Evolutionary conservation across 2,888 invertebrate species (phyloP), one percentile per base, ranked within the genome.

Genomic region (Cephus sareptanus): DNA sequence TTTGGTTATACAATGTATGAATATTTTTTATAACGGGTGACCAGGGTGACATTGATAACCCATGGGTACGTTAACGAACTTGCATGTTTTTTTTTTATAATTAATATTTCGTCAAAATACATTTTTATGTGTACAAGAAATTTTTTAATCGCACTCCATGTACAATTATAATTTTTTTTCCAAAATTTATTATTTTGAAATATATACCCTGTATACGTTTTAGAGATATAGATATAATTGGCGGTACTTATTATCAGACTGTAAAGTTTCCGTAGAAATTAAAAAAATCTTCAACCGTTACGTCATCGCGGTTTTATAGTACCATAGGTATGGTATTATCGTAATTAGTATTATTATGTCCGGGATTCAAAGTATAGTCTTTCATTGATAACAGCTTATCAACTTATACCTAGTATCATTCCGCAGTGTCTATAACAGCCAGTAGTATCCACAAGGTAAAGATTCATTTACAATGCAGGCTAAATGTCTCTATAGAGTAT

Each of bases 1-100:
- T 76, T 81, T 79, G 75, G 76, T 79, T 56, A 23, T 56, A 23
- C 56, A 56, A 23, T 56, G 23, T 56, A 56, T 56, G 23, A 15
- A 56, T 56, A 56, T 23, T 56, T 23, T 23, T 6, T 2, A 56
- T 56, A 56, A 23, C 23, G 0, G 9, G 56, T 1, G 6, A 56
- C 56, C 23, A 23, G 6, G 23, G 2, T 9, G 56, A 23, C 56
- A 23, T 0, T 56, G 56, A 56, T 56, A 56, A 56, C 23, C 2
- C 23, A 56, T 56, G 2, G 56, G 15, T 0, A 6, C 23, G 15
- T 2, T 23, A 23, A 56, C 9, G 15, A 56, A 23, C 2, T 56
- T 15, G 1, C 40, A 23, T 23, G 4, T 2, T 40, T 2, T 15
- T 15, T 4, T 6, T 40, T 23, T 30, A 30, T 40, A 4, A 40